Evolutionary conservation across 1,140 invertebrate genomes (phyloP).

Genomic region (Pseudomyrmex flavicornis): DNA sequence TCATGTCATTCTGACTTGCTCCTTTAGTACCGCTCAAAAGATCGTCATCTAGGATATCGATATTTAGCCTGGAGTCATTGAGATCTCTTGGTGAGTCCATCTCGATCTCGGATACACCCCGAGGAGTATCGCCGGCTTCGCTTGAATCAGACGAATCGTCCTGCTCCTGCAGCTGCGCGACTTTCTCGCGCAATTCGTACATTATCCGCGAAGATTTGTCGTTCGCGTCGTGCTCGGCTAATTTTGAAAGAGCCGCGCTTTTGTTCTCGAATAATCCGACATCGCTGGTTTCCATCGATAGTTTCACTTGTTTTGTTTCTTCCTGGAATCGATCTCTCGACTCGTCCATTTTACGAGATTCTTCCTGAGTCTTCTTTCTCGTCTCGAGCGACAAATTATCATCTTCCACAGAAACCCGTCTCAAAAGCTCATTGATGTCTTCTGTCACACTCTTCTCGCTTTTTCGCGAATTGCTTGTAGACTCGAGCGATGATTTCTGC

Average conservation of each 20-base stretch:
- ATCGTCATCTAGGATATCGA: constrained; percentile 77
- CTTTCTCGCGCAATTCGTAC: constrained; percentile 38
- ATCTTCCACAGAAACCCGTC: constrained; percentile 46
- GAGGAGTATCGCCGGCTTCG: constrained; percentile 78
- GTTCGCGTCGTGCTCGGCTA: not conserved
- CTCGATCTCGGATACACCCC: constrained; percentile 80
- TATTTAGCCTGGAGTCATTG: constrained; percentile 78
- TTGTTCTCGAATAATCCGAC: not conserved
- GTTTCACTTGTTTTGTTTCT: constrained; percentile 5
- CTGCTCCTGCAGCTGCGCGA: constrained; percentile 54
- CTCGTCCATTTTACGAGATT: constrained; percentile 5
- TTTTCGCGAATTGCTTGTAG: constrained; percentile 10
- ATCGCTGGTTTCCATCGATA: not conserved
- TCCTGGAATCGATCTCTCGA: not conserved
- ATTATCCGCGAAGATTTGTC: constrained; percentile 21
- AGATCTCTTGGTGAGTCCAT: constrained; percentile 79
- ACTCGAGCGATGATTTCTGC: constrained; percentile 65
- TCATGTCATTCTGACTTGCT: constrained; percentile 64
- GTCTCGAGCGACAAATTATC: not conserved
- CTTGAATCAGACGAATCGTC: constrained; percentile 76
- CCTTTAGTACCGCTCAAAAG: constrained; percentile 65
- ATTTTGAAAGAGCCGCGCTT: not conserved
- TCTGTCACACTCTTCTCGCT: constrained; percentile 19
- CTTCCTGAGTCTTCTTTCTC: constrained; percentile 15
- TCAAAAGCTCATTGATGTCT: constrained; percentile 17